phyloP scores from a whole-genome alignment of 2,113 vertebrate genomes.

The Ageneiosus marmoratus region DNA sequence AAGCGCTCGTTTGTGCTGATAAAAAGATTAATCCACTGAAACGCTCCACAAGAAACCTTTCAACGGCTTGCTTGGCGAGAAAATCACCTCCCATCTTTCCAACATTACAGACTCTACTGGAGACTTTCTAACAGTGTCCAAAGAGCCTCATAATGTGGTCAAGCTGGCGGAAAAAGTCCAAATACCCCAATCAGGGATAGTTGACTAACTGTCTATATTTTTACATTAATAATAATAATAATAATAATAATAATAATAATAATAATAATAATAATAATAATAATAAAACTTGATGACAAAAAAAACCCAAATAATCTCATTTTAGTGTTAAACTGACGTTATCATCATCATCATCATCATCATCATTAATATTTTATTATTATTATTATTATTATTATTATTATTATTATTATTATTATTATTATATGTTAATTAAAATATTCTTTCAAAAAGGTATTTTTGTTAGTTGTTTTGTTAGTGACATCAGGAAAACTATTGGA shows the following conservation, averaged over 20 bases:
- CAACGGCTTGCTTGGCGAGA: slow-evolving; percentile 52
- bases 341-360: too few relatives aligned
- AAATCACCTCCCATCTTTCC: slow-evolving; percentile 22
- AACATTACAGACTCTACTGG: slow-evolving; percentile 1
- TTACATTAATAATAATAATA: neutral
- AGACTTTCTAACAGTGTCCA: slow-evolving; percentile 6
- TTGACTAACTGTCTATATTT: neutral
- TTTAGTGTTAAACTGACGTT: too few relatives aligned
- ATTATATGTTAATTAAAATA: neutral
- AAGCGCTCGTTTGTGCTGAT: slow-evolving; percentile 70
- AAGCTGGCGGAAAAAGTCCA: neutral
- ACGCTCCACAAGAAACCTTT: slow-evolving; percentile 74
- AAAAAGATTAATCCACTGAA: slow-evolving; percentile 57
- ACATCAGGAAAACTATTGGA: neutral
- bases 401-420: neutral
- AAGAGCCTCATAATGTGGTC: neutral
- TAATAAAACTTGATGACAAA: neutral
- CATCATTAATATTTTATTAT: too few relatives aligned
- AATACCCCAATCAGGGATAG: neutral
- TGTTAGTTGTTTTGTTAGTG: neutral
- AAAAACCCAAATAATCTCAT: too few relatives aligned
- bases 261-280: neutral
- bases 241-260: neutral
- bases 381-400: too few relatives aligned
- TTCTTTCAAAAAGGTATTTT: neutral